Evolutionary conservation across 1,140 invertebrate species (phyloP), one percentile per base, ranked within the genome.

Genomic region (Limonius californicus): DNA sequence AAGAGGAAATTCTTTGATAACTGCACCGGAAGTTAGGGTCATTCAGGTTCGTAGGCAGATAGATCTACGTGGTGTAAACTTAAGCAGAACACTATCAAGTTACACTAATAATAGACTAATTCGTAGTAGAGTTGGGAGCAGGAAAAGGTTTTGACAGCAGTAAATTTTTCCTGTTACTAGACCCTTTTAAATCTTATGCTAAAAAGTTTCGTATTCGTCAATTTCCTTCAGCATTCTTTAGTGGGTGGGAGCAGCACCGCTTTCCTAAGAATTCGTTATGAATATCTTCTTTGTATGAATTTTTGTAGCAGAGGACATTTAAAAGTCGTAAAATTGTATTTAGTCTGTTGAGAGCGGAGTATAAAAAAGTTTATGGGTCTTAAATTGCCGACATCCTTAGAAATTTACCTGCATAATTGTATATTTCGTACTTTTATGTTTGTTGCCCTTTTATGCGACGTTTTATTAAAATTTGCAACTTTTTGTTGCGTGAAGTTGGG

Each of bases 241-340:
- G 16, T 50, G 14, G 45, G 9, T 19, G 16, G 45, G 57, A 63
- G 61, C 56, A 63, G 54, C 61, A 43, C 6, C 42, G 57, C 59
- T 66, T 66, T 50, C 55, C 42, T 55, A 60, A 54, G 43, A 50
- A 62, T 66, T 66, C 55, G 42, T 67, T 64, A 67, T 67, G 62
- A 67, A 67, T 63, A 66, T 66, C 61, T 61, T 50, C 57, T 63
- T 66, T 66, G 65, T 66, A 66, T 15, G 43, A 35, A 63, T 61
- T 61, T n/a, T 57, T 45, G 63, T 63, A 53, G 55, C 30, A 57
- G 20, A 47, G 47, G 58, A 64, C 67, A 64, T 69, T 69, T 66
- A 67, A 69, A 69, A 67, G 53, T 69, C 65, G 57, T 67, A 67
- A 67, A 67, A 62, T 65, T 62, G 60, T 64, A 67, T 67, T 67